Percentiles rank a stretch among this genome's conserved stretches.
Conservation (phyloP, 2,888 invertebrate species). For the Ethmia dodecea region DNA sequence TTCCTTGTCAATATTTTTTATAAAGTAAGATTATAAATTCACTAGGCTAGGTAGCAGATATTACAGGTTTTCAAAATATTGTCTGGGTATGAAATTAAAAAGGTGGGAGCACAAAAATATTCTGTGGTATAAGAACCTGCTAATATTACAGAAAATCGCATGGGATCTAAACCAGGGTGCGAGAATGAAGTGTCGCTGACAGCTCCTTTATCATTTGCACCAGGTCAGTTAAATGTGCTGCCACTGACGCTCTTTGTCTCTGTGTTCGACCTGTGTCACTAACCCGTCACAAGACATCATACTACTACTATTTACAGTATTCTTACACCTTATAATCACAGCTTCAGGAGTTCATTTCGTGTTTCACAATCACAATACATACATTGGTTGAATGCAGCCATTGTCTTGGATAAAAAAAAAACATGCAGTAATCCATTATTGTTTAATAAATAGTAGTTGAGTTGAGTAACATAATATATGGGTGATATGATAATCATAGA, state of each 20-base stretch:
- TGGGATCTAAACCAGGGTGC: slow-evolving; percentile 72
- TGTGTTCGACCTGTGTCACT: slow-evolving; percentile 74
- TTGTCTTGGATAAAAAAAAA: no score
- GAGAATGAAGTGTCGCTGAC: slow-evolving; percentile 75
- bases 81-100: no score
- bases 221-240: slow-evolving; percentile 75
- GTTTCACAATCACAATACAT: neutral
- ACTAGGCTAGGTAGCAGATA: no score
- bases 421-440: no score
- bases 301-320: slow-evolving; percentile 6
- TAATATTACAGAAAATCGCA: slow-evolving; percentile 75
- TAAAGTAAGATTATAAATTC: no score
- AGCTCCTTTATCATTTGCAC: slow-evolving; percentile 72
- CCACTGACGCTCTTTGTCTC: slow-evolving; percentile 62
- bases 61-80: no score
- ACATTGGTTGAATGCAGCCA: no score
- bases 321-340: slow-evolving; percentile 33
- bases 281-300: slow-evolving; percentile 49
- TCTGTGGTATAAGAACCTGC: slow-evolving; percentile 48
- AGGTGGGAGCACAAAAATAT: slow-evolving; percentile 14
- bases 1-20: no score
- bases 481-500: no score
- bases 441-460: no score
- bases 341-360: slow-evolving; percentile 23
- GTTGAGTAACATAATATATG: no score